Percentiles rank a stretch among this genome's conserved stretches.
Conservation (phyloP, 1,140 invertebrate genomes). For the Nephotettix cincticeps region DNA sequence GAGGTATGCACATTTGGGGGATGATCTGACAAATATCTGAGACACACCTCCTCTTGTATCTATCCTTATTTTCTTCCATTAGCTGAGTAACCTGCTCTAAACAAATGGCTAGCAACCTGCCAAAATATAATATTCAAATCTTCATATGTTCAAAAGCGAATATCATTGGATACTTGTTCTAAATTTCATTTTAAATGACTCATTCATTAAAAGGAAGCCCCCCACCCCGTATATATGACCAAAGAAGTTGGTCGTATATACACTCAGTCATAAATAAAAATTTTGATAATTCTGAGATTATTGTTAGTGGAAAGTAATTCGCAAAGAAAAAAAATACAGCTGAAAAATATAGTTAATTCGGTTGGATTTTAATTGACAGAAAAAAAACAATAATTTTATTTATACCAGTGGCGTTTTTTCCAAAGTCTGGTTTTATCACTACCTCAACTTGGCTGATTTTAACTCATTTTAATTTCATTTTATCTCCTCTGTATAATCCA, state of each 20-base stretch:
- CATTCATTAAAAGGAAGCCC: neutral
- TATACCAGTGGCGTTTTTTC: too few species aligned
- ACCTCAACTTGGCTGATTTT: too few species aligned
- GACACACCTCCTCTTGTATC: neutral
- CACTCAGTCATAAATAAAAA: neutral
- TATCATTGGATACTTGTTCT: neutral
- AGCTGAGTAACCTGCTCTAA: conserved; percentile 8
- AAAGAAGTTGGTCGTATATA: conserved; percentile 1
- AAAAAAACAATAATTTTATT: too few species aligned
- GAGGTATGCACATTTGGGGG: neutral
- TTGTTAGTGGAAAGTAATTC: neutral
- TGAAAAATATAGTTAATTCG: neutral
- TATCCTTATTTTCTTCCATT: neutral
- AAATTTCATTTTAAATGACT: too few species aligned
- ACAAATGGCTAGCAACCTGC: conserved; percentile 17
- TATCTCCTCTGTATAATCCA: too few species aligned
- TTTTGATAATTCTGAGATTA: neutral
- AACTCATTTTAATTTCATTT: too few species aligned
- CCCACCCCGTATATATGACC: conserved; percentile 8
- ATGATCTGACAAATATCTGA: neutral
- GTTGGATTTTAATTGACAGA: neutral
- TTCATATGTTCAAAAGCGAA: neutral
- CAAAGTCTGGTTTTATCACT: too few species aligned
- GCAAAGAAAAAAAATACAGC: too few species aligned
- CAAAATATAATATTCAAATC: neutral